Conservation (phyloP, 2,113 vertebrate genomes). For the Chaetura pelagica region DNA sequence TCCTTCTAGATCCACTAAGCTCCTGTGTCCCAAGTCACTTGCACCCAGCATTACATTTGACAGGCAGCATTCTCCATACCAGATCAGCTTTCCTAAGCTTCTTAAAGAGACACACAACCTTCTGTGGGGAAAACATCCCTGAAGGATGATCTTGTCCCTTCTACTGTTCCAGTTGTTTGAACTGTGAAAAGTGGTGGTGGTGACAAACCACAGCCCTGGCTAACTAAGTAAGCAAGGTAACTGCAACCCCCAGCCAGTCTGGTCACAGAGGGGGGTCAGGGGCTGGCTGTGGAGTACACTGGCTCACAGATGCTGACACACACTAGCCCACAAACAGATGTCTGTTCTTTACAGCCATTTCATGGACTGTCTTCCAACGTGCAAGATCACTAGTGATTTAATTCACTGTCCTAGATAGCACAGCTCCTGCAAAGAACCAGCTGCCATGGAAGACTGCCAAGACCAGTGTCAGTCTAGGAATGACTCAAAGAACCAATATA, state of each 20-base stretch:
- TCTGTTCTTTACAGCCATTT: neutral
- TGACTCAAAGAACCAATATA: neutral
- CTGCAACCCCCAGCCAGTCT: neutral
- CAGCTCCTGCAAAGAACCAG: neutral
- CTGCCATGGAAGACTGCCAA: neutral
- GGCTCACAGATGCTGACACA: neutral
- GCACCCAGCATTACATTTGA: neutral
- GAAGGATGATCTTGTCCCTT: neutral
- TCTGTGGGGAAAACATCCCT: neutral
- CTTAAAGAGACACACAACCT: neutral
- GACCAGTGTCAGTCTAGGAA: neutral
- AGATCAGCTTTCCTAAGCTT: neutral
- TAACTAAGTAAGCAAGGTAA: neutral
- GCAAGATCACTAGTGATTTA: neutral
- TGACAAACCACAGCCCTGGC: neutral
- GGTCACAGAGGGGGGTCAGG: accelerated
- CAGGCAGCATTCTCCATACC: neutral
- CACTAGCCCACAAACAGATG: neutral
- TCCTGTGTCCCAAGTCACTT: accelerated
- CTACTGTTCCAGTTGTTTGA: neutral
- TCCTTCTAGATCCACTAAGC: neutral
- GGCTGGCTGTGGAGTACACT: neutral
- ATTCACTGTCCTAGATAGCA: neutral
- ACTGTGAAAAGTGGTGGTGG: neutral
- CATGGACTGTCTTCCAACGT: neutral